These are phyloP conservation scores for Oceanodroma tethys DNA, from an alignment of 2,113 vertebrate genomes.

Conservation along the genomic window DNA sequence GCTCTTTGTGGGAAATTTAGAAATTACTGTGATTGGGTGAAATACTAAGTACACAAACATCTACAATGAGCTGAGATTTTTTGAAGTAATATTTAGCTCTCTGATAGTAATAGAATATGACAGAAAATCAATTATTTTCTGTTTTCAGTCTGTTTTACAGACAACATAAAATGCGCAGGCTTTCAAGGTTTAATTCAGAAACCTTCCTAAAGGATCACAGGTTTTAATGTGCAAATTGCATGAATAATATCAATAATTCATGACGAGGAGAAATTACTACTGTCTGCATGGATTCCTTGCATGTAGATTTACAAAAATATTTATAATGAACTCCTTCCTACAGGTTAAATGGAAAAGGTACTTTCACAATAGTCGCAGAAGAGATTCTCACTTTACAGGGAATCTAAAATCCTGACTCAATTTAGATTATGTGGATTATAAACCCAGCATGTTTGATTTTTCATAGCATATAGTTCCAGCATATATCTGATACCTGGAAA, in stretches of 20 bases:
- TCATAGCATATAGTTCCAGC: neutral
- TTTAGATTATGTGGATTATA: neutral
- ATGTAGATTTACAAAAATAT: neutral
- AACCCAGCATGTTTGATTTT: neutral
- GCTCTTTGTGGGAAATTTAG: neutral
- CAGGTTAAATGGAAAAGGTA: neutral
- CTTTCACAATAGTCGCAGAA: neutral
- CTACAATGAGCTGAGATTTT: neutral
- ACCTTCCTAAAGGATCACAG: neutral
- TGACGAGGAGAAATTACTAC: neutral
- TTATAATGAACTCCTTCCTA: neutral
- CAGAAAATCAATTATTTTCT: slow-evolving; percentile 60
- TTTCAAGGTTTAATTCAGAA: slow-evolving; percentile 44
- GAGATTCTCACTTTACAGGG: neutral
- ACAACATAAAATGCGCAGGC: neutral
- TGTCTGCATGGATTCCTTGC: neutral
- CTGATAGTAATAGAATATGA: slow-evolving; percentile 6
- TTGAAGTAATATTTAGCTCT: neutral
- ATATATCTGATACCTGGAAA: neutral
- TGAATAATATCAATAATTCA: neutral
- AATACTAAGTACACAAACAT: neutral
- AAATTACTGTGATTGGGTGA: neutral
- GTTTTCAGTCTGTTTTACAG: slow-evolving; percentile 3
- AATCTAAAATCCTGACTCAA: neutral
- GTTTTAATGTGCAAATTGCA: neutral